phyloP scores from a whole-genome alignment of 2,113 vertebrate genomes.

The Sapayoa aenigma region DNA sequence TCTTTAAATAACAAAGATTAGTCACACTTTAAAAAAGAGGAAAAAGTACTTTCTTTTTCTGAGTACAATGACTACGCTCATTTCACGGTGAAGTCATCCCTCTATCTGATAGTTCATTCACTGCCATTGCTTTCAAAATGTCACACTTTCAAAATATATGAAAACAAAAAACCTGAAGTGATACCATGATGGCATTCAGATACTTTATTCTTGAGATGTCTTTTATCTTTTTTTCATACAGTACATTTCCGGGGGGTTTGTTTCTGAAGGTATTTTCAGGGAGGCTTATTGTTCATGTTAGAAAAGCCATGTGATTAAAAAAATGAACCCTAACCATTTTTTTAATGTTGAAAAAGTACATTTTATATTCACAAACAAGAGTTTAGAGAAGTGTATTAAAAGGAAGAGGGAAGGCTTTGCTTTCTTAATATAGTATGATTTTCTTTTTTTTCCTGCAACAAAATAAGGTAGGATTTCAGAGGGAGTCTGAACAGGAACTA shows the following conservation, averaged over 20 bases:
- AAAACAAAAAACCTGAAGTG: conserved; percentile 25
- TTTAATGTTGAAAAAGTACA: not conserved
- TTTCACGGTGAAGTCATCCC: conserved; percentile 41
- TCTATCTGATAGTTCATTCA: conserved; percentile 54
- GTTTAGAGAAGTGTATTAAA: not conserved
- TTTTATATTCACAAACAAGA: not conserved
- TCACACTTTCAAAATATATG: conserved; percentile 39
- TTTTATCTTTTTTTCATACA: conserved; percentile 7
- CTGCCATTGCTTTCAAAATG: conserved; percentile 50
- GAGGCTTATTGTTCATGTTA: not conserved
- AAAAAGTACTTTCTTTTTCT: not conserved
- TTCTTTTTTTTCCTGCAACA: not conserved
- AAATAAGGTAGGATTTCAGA: not conserved
- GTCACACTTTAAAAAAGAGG: not conserved
- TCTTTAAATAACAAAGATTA: conserved; percentile 19
- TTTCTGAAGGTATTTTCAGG: not conserved
- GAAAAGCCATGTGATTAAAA: not conserved
- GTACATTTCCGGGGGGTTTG: not conserved
- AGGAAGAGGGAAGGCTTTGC: not conserved
- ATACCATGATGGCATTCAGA: not conserved
- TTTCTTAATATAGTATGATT: not conserved
- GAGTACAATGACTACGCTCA: conserved; percentile 12
- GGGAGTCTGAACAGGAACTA: not conserved
- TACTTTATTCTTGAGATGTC: not conserved
- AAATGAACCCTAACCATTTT: not conserved